These are phyloP conservation scores for Cephus pygmeus DNA, from an alignment of 2,888 invertebrate genomes.

Conservation along the genomic window DNA sequence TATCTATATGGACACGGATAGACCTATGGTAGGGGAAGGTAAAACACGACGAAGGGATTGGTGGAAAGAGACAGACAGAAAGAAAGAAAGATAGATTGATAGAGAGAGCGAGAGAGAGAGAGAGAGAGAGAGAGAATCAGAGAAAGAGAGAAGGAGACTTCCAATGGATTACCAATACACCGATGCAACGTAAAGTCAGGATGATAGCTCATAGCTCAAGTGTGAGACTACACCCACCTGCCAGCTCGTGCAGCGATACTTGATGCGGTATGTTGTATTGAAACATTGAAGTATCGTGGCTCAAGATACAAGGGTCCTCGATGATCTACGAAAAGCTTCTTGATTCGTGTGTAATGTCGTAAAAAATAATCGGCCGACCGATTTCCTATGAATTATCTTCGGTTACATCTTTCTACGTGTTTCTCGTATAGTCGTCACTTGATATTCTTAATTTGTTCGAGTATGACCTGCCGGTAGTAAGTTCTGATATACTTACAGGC, in stretches of 20 bases:
- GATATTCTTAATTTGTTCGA: not conserved
- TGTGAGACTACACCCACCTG: constrained; percentile 51
- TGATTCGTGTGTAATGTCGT: constrained; percentile 22
- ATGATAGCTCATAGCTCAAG: constrained; percentile 68
- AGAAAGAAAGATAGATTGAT: constrained; percentile 3
- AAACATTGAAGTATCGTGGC: constrained; percentile 37
- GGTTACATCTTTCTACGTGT: not conserved
- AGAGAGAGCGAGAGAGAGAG: constrained; percentile 1
- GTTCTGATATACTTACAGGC: not conserved
- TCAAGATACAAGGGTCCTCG: constrained; percentile 40
- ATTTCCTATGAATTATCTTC: not conserved
- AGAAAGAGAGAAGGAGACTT: constrained; percentile 23
- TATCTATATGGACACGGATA: not conserved
- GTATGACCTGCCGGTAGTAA: constrained; percentile 13
- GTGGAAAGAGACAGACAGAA: constrained; percentile 29
- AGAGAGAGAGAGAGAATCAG: constrained; percentile 7
- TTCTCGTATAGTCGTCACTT: not conserved
- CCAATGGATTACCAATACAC: constrained; percentile 68
- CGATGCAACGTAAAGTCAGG: constrained; percentile 64
- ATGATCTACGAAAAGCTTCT: constrained; percentile 38
- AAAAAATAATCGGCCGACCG: constrained; percentile 1
- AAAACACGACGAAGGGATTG: constrained; percentile 23
- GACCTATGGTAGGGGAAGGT: constrained; percentile 8
- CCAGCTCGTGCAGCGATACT: constrained; percentile 36
- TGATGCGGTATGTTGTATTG: constrained; percentile 38